These are phyloP conservation scores for Rutpela maculata DNA, from an alignment of 2,888 invertebrate species.

Conservation along the genomic window DNA sequence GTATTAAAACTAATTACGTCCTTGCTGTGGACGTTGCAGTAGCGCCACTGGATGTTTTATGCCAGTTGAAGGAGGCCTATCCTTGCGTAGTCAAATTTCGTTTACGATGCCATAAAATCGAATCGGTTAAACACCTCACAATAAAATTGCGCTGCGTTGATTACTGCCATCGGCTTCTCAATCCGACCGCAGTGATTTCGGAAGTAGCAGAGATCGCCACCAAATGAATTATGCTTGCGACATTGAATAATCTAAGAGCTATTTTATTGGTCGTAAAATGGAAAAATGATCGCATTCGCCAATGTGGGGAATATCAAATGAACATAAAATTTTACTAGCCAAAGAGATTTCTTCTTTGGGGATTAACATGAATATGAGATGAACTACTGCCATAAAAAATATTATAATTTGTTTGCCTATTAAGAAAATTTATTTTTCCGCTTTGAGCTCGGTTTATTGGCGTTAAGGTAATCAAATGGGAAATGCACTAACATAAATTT, in stretches of 20 bases:
- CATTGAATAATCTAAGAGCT: conserved; percentile 47
- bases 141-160: conserved; percentile 50
- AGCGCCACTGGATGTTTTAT: conserved; percentile 15
- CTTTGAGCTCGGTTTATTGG: background rate
- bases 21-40: background rate
- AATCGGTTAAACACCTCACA: conserved; percentile 59
- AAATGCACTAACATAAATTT: background rate
- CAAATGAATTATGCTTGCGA: conserved; percentile 46
- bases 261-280: conserved; percentile 50
- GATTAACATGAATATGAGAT: conserved; percentile 31
- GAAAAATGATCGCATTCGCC: conserved; percentile 43
- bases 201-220: conserved; percentile 42
- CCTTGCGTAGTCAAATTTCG: conserved; percentile 54
- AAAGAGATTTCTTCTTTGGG: conserved; percentile 1
- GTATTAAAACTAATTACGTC: too few species aligned
- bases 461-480: conserved; percentile 7
- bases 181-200: conserved; percentile 26
- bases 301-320: conserved; percentile 43
- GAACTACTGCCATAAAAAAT: conserved; percentile 13
- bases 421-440: conserved; percentile 7
- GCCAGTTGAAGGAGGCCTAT: conserved; percentile 15
- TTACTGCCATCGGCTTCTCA: conserved; percentile 35
- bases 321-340: conserved; percentile 23
- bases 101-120: conserved; percentile 59
- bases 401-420: conserved; percentile 2